Evolutionary conservation across 2,888 invertebrate genomes (phyloP), one percentile per base, ranked within the genome.

Genomic region (Drosophila birchii): DNA sequence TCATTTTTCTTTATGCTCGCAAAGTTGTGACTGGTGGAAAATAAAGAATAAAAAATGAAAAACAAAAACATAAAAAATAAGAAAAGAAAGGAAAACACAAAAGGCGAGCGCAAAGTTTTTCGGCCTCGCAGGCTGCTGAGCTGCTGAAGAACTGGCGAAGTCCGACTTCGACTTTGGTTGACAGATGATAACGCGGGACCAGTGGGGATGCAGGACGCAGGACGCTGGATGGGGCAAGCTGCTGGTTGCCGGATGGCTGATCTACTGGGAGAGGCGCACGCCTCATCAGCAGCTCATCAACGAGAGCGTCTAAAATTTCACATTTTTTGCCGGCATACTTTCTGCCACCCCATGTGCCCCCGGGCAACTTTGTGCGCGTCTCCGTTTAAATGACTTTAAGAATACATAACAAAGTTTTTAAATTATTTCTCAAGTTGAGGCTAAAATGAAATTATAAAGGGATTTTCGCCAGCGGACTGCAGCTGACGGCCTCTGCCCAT

Each of bases 251-350:
- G 64, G 23, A 14, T 32, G 39, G 41, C n/a, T 41, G 34, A 32
- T 34, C 34, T 34, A 36, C 12, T 18, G 55, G 55, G 16, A 26
- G 20, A 36, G 67, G 45, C 23, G 63, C 62, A 47, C 60, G 76
- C 70, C 76, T 83, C 83, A 89, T 86, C 86, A 89, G 86, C 80
- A 74, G 88, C 86, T 89, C 80, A 88, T 88, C 88, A 89, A 78
- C 78, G 76, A 56, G 45, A 59, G 69, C 78, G 55, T 74, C 79
- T 79, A 68, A 63, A 76, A 76, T 67, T 75, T 70, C 68, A 43
- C 43, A 74, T 60, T 58, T 44, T 60, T 54, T 32, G n/a, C 26
- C 26, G 32, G 36, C 20, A 59, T 51, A 34, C 49, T 51, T 34
- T 18, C 14, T 20, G 34, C 36, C 49, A 38, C 63, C 59, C 32